A percentile compares a stretch with the other conserved stretches of the same genome.
These are phyloP conservation scores for Sicus ferrugineus DNA, from an alignment of 2,888 invertebrate genomes.

Conservation along the genomic window DNA sequence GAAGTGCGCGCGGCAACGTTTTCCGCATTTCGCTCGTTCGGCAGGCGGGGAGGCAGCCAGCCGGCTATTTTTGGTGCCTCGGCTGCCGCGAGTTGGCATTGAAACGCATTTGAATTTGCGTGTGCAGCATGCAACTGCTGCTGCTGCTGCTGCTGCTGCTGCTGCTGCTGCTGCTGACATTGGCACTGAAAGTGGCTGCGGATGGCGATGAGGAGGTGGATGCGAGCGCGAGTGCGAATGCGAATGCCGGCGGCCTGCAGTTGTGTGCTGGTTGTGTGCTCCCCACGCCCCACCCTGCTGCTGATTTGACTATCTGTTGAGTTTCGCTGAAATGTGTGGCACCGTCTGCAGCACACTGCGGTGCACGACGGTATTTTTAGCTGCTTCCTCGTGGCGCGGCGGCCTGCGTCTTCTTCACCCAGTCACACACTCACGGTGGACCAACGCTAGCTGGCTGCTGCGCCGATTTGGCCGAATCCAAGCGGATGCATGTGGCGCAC, in stretches of 20 bases:
- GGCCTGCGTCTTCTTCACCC: slow-evolving; percentile 16
- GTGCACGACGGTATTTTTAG: slow-evolving; percentile 21
- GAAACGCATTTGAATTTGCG: slow-evolving; percentile 33
- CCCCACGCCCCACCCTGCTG: not conserved
- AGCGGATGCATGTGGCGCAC: slow-evolving; percentile 35
- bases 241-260: not conserved
- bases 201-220: not conserved
- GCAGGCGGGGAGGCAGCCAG: too few species aligned
- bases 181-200: slow-evolving; percentile 28
- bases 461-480: slow-evolving; percentile 4
- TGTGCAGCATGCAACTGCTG: slow-evolving; percentile 18
- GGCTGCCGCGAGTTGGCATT: slow-evolving; percentile 27
- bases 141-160: too few species aligned
- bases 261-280: not conserved
- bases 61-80: slow-evolving; percentile 30
- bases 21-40: slow-evolving; percentile 25
- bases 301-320: too few species aligned
- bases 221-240: not conserved
- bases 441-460: not conserved
- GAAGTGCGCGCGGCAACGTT: slow-evolving; percentile 23
- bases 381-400: slow-evolving; percentile 3
- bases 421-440: slow-evolving; percentile 22
- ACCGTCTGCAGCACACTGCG: not conserved
- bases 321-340: slow-evolving; percentile 24
- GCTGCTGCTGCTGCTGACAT: too few species aligned